phyloP scores from a whole-genome alignment of 2,888 invertebrate genomes.

The Drosophila sordidula region DNA sequence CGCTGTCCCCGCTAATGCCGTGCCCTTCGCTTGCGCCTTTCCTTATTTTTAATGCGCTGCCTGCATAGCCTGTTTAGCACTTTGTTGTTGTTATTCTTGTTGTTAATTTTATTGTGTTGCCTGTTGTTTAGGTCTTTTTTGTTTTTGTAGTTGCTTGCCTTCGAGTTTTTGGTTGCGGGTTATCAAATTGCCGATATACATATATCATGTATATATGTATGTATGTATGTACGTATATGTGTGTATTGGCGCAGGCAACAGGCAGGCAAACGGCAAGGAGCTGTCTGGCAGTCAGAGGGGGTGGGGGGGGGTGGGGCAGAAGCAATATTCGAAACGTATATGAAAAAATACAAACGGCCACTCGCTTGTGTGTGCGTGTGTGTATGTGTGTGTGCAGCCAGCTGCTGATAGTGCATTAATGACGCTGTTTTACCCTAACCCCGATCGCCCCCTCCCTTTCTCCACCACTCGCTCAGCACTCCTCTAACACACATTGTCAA shows the following conservation, averaged over 20 bases:
- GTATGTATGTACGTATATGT: background rate
- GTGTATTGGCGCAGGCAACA: background rate
- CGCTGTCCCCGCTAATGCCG: slow-evolving; percentile 3
- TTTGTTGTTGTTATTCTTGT: slow-evolving; percentile 28
- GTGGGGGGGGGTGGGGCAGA: background rate
- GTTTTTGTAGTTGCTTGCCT: slow-evolving; percentile 26
- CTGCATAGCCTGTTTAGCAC: slow-evolving; percentile 38
- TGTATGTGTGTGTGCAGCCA: slow-evolving; percentile 14
- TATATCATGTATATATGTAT: background rate
- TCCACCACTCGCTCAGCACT: background rate
- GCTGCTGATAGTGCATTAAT: slow-evolving; percentile 34
- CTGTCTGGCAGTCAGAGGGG: background rate
- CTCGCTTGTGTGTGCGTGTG: background rate
- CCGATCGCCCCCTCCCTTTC: slow-evolving; percentile 1
- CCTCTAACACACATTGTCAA: slow-evolving; percentile 5
- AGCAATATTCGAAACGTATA: slow-evolving; percentile 11
- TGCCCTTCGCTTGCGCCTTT: slow-evolving; percentile 6
- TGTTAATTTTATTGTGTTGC: slow-evolving; percentile 35
- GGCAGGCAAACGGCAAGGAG: slow-evolving; percentile 12
- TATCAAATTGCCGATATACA: slow-evolving; percentile 65
- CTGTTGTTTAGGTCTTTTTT: slow-evolving; percentile 27
- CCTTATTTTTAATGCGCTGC: slow-evolving; percentile 10
- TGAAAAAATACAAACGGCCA: slow-evolving; percentile 7
- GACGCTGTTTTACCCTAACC: slow-evolving; percentile 10
- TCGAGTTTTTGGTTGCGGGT: slow-evolving; percentile 65